Evolutionary conservation across 2,888 invertebrate species (phyloP).

Genomic region (Nebria salina): DNA sequence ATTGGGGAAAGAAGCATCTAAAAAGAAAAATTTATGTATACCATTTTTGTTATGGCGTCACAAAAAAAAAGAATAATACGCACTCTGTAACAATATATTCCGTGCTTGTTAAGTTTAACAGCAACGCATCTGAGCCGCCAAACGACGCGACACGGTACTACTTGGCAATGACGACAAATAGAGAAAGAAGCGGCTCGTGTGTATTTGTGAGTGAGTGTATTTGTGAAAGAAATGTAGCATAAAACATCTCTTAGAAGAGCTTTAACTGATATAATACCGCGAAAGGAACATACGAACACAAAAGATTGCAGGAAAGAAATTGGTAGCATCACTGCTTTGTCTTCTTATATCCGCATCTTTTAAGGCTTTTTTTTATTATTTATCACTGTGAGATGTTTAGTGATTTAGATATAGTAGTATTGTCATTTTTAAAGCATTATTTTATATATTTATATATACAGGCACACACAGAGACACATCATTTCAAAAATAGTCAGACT

Average conservation of each 20-base stretch:
- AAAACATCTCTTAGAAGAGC: not conserved
- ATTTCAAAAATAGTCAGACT: too few relatives aligned
- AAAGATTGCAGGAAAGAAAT: not conserved
- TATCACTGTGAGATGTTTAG: too few relatives aligned
- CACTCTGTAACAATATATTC: slow-evolving; percentile 43
- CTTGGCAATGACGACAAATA: slow-evolving; percentile 12
- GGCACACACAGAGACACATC: too few relatives aligned
- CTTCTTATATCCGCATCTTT: not conserved
- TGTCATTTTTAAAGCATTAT: too few relatives aligned
- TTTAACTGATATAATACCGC: not conserved
- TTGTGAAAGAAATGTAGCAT: not conserved
- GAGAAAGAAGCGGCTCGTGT: slow-evolving; percentile 16
- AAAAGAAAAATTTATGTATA: slow-evolving; percentile 30
- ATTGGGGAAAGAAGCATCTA: slow-evolving; percentile 38
- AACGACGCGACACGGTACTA: slow-evolving; percentile 19
- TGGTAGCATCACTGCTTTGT: not conserved
- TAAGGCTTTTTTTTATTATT: too few relatives aligned
- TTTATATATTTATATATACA: too few relatives aligned
- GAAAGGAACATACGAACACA: not conserved
- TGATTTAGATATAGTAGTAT: too few relatives aligned
- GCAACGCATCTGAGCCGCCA: slow-evolving; percentile 13
- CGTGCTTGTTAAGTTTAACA: slow-evolving; percentile 38
- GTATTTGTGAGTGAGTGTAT: not conserved
- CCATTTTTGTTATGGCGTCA: slow-evolving; percentile 39
- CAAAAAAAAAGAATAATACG: slow-evolving; percentile 39